phyloP scores from a whole-genome alignment of 2,113 vertebrate genomes.

The Stigmatopora argus region DNA sequence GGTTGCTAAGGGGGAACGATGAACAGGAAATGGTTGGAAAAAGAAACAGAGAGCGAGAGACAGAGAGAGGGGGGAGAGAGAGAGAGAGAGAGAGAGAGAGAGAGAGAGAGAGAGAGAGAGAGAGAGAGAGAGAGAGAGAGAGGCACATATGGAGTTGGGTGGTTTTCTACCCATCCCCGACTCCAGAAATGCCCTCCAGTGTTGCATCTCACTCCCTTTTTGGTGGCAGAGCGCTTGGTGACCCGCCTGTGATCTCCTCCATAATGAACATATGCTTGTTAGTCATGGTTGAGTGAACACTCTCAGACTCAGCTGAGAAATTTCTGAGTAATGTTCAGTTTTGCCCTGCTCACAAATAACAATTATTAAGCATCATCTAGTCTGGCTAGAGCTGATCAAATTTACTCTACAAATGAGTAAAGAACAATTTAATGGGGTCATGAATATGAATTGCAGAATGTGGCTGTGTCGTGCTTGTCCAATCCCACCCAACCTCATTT shows the following conservation, averaged over 20 bases:
- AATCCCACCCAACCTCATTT: constrained; percentile 68
- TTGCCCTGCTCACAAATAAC: constrained; percentile 50
- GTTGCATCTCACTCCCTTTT: constrained; percentile 80
- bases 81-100: neutral
- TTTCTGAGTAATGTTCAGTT: constrained; percentile 25
- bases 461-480: constrained; percentile 59
- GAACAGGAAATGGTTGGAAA: constrained; percentile 5
- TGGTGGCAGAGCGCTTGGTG: constrained; percentile 86
- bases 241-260: constrained; percentile 92
- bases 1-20: neutral
- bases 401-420: constrained; percentile 82
- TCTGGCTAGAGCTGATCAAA: constrained; percentile 73
- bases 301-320: constrained; percentile 52
- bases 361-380: constrained; percentile 59
- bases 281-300: constrained; percentile 91
- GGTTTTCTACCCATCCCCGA: constrained; percentile 66
- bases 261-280: constrained; percentile 98
- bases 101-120: constrained; percentile 1
- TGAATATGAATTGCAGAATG: constrained; percentile 71
- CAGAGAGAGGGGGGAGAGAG: neutral
- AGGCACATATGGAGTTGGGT: constrained; percentile 14
- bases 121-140: neutral
- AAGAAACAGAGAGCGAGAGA: neutral
- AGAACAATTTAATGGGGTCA: constrained; percentile 79
- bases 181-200: constrained; percentile 83